Percentiles rank a stretch among this genome's conserved stretches.
Conservation (phyloP, 37 sponge, comb jelly and placozoan genomes). For the Haliclona indistincta region DNA sequence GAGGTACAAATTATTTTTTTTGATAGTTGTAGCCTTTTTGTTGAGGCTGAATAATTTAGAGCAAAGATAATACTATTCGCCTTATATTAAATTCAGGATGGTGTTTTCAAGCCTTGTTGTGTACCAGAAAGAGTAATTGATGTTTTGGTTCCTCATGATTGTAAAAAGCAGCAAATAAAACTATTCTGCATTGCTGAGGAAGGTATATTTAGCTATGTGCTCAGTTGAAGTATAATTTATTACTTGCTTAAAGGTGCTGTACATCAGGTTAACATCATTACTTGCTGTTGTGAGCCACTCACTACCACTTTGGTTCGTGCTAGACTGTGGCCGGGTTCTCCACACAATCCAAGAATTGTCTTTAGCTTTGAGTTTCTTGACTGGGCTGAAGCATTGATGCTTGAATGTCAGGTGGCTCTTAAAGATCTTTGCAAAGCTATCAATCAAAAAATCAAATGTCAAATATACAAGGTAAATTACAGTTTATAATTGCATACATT, state of each 20-base stretch:
- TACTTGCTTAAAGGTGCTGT: too few relatives aligned
- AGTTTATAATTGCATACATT: not conserved
- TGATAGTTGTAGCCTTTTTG: not conserved
- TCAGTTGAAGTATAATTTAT: too few relatives aligned
- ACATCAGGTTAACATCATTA: too few relatives aligned
- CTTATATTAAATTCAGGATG: not conserved
- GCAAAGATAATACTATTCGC: too few relatives aligned
- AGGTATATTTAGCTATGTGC: too few relatives aligned
- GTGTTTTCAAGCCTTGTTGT: not conserved
- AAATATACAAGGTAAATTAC: not conserved
- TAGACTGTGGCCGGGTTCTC: constrained; percentile 28
- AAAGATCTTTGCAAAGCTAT: constrained; percentile 25
- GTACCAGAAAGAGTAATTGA: not conserved
- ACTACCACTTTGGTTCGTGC: too few relatives aligned
- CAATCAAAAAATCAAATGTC: not conserved
- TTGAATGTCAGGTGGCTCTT: constrained; percentile 22
- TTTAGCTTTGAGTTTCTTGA: constrained; percentile 21
- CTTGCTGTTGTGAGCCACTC: too few relatives aligned
- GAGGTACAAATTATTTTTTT: not conserved
- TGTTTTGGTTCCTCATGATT: not conserved
- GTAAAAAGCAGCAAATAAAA: too few relatives aligned
- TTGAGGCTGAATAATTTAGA: too few relatives aligned
- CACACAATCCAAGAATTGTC: constrained; percentile 12
- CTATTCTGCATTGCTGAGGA: too few relatives aligned
- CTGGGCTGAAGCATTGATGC: constrained; percentile 16